Percentiles rank a stretch among this genome's conserved stretches.
These are phyloP conservation scores for Molossus molossus DNA, from an alignment of 2,797 vertebrate genomes.

Conservation along the genomic window DNA sequence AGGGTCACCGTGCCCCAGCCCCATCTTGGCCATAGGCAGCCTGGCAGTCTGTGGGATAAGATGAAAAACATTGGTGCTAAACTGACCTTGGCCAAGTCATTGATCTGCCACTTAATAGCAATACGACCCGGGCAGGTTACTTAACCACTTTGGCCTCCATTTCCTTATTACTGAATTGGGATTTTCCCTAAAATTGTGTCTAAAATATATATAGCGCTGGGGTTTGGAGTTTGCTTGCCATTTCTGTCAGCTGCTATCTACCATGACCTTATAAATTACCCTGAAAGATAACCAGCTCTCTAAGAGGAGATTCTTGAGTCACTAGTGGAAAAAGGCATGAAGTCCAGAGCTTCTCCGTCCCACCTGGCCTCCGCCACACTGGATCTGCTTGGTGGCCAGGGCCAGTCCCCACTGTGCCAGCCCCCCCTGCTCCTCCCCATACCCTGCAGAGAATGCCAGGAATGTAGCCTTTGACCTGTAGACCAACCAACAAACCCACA, in stretches of 20 bases:
- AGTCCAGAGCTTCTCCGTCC: not conserved
- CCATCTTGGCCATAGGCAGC: not conserved
- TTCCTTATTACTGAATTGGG: constrained; percentile 17
- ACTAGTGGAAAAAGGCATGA: not conserved
- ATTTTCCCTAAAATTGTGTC: not conserved
- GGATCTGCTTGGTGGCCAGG: not conserved
- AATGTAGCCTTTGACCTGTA: not conserved
- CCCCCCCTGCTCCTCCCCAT: too few species aligned
- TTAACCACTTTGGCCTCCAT: not conserved
- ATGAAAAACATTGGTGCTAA: not conserved
- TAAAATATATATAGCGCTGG: not conserved
- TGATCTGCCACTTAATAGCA: not conserved
- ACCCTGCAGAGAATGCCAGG: not conserved
- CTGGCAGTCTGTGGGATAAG: not conserved
- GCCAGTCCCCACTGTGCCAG: not conserved
- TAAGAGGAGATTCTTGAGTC: not conserved
- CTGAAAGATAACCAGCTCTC: not conserved
- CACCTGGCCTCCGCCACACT: not conserved
- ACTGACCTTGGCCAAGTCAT: not conserved
- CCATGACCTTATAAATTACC: not conserved
- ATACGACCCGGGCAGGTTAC: not conserved
- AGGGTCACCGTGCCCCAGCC: not conserved
- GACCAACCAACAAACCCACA: not conserved
- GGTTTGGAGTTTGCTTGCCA: not conserved
- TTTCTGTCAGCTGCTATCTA: not conserved